These are phyloP conservation scores for Oxystoma pomonae DNA, from an alignment of 2,888 invertebrate genomes.

Conservation along the genomic window DNA sequence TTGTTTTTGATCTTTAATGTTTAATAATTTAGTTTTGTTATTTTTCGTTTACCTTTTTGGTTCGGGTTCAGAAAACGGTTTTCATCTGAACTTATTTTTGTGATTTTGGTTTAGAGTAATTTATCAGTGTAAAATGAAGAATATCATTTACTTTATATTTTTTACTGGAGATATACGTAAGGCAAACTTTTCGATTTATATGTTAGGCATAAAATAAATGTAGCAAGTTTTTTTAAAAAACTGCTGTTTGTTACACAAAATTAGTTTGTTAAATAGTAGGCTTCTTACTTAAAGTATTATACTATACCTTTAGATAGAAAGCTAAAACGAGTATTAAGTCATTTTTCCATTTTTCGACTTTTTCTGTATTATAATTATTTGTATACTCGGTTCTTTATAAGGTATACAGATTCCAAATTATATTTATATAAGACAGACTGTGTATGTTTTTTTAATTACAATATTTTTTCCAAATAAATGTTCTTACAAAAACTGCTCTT, in stretches of 20 bases:
- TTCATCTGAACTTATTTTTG: too few species aligned
- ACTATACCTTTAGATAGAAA: constrained; percentile 23
- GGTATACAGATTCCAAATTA: constrained; percentile 31
- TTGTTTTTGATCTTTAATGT: constrained; percentile 1
- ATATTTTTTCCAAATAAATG: constrained; percentile 38
- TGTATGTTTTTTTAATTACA: constrained; percentile 37
- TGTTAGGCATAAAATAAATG: background rate
- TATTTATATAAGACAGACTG: constrained; percentile 33
- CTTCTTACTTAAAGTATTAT: constrained; percentile 27
- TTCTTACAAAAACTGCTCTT: constrained; percentile 31
- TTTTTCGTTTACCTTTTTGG: constrained; percentile 1
- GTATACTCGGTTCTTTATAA: constrained; percentile 29
- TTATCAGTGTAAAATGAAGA: too few species aligned
- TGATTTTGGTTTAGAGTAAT: background rate
- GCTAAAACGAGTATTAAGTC: constrained; percentile 21
- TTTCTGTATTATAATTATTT: constrained; percentile 14
- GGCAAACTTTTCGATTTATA: background rate
- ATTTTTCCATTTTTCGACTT: constrained; percentile 19
- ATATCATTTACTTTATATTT: too few species aligned
- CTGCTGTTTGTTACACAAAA: constrained; percentile 25
- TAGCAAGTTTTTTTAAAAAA: constrained; percentile 12
- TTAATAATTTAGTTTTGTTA: background rate
- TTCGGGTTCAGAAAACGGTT: background rate
- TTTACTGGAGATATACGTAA: background rate
- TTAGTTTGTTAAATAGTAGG: constrained; percentile 25